Conservation (phyloP, 2,797 vertebrate species). For the Anguilla pacifica region DNA sequence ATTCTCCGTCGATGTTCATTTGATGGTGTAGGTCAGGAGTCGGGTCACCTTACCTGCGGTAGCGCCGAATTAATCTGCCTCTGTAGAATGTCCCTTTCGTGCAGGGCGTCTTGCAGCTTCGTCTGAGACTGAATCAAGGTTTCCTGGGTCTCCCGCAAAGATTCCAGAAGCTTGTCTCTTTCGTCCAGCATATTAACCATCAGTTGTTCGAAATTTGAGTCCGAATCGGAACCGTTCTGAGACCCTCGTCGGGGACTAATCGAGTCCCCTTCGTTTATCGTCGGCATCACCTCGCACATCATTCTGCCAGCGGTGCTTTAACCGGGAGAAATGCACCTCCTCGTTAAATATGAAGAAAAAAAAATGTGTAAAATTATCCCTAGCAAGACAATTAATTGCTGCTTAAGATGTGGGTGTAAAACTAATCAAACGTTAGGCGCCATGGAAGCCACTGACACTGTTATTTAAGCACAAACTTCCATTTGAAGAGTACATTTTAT, state of each 20-base stretch:
- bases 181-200: slow-evolving; percentile 99
- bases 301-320: slow-evolving; percentile 61
- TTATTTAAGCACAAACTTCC: slow-evolving; percentile 22
- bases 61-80: slow-evolving; percentile 91
- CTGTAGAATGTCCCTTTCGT: slow-evolving; percentile 93
- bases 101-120: slow-evolving; percentile 88
- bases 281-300: slow-evolving; percentile 99
- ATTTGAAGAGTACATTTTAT: slow-evolving; percentile 8
- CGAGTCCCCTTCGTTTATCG: slow-evolving; percentile 93
- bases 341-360: background rate
- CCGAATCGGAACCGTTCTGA: slow-evolving; percentile 82
- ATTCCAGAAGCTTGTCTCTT: slow-evolving; percentile 94
- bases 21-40: background rate
- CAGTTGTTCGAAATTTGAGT: slow-evolving; percentile 96
- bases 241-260: slow-evolving; percentile 81
- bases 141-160: slow-evolving; percentile 91
- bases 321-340: background rate
- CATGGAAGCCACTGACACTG: background rate
- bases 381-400: background rate
- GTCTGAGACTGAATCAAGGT: slow-evolving; percentile 87
- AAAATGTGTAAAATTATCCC: slow-evolving; percentile 13
- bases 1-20: too few species aligned
- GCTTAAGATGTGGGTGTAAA: background rate
- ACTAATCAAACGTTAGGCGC: slow-evolving; percentile 2
- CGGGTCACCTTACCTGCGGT: slow-evolving; percentile 84